A percentile compares a stretch with the other conserved stretches of the same genome.
phyloP scores from a whole-genome alignment of 35 echinoderm and acorn worm species.

The Patiria miniata region DNA sequence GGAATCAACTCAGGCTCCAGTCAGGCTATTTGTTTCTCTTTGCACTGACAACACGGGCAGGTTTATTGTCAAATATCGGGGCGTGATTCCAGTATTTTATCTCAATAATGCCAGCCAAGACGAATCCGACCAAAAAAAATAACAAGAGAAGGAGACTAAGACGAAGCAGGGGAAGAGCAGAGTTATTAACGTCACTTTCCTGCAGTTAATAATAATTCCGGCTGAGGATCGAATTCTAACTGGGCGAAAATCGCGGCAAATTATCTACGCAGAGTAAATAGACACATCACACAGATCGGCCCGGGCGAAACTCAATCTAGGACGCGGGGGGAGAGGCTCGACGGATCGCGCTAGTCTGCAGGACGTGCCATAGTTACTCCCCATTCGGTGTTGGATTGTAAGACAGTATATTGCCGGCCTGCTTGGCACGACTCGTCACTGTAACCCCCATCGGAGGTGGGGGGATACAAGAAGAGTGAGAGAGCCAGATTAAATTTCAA shows the following conservation, averaged over 20 bases:
- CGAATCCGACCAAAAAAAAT: neutral
- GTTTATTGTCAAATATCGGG: neutral
- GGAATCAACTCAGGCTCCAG: no score
- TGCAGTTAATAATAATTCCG: constrained; percentile 29
- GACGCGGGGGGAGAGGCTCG: no score
- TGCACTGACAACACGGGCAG: no score
- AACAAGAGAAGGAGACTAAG: neutral
- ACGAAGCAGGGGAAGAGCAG: neutral
- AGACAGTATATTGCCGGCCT: no score
- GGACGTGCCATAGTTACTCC: no score
- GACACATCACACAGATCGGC: constrained; percentile 10
- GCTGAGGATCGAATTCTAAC: constrained; percentile 9
- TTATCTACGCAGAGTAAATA: constrained; percentile 20
- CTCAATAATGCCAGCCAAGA: neutral
- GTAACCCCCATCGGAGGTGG: no score
- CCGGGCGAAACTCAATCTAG: constrained; percentile 12
- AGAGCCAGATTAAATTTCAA: constrained; percentile 12
- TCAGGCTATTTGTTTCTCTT: no score
- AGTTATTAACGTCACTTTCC: constrained; percentile 19
- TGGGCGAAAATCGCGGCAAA: constrained; percentile 20
- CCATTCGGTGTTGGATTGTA: no score
- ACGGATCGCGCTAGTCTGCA: no score
- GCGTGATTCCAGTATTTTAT: neutral
- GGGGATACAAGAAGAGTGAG: no score
- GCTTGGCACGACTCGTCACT: no score